Percentiles rank a stretch among this genome's conserved stretches.
Conservation (phyloP, 2,888 invertebrate genomes). For the Ryuthela nishihirai region DNA sequence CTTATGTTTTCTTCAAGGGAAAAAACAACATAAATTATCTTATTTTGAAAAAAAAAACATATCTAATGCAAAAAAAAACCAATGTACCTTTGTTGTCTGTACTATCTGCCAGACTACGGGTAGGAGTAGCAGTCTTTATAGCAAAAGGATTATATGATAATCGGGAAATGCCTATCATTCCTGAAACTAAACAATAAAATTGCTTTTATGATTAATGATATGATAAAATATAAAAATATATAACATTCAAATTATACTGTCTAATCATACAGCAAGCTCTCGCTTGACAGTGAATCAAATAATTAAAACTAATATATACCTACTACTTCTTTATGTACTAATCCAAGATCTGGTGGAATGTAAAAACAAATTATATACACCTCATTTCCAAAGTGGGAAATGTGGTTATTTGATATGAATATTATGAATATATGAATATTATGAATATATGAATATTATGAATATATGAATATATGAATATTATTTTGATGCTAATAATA, state of each 20-base stretch:
- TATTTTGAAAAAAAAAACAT: not conserved
- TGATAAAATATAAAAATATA: not conserved
- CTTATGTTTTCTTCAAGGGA: too few relatives aligned
- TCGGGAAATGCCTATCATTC: constrained; percentile 14
- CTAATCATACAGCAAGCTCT: too few relatives aligned
- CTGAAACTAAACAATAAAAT: constrained; percentile 1
- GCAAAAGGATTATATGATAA: constrained; percentile 39
- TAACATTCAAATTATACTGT: too few relatives aligned
- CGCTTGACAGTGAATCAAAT: too few relatives aligned
- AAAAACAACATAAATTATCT: not conserved
- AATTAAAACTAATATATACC: too few relatives aligned
- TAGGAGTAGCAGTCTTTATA: constrained; percentile 36
- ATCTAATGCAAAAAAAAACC: not conserved
- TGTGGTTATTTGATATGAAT: too few relatives aligned
- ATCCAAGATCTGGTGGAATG: not conserved
- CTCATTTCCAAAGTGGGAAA: too few relatives aligned
- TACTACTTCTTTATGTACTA: too few relatives aligned
- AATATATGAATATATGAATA: not conserved
- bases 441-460: not conserved
- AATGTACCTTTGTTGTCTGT: constrained; percentile 41
- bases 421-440: too few relatives aligned
- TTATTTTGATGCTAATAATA: too few relatives aligned
- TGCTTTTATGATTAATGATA: not conserved
- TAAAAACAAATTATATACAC: too few relatives aligned
- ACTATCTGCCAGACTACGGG: constrained; percentile 40